Evolutionary conservation across 1,140 invertebrate genomes (phyloP).

Genomic region (Caenorhabditis brenneri): DNA sequence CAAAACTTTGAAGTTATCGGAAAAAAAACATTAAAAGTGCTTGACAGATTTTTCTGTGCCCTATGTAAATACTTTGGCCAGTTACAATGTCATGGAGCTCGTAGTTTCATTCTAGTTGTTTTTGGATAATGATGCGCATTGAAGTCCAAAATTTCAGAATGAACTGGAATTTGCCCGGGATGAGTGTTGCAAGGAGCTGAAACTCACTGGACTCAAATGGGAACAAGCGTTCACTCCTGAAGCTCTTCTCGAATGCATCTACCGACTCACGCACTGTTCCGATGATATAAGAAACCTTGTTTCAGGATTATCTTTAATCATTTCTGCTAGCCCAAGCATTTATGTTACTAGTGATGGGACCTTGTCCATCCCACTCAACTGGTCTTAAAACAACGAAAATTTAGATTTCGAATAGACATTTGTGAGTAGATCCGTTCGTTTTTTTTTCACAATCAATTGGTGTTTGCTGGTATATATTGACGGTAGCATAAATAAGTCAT

Average conservation of each 20-base stretch:
- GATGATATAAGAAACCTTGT: neutral
- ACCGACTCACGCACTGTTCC: neutral
- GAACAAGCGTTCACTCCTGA: slow-evolving; percentile 37
- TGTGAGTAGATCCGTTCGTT: neutral
- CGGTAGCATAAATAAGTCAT: slow-evolving; percentile 26
- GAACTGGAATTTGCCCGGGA: slow-evolving; percentile 45
- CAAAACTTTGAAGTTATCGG: no score
- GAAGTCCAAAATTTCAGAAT: neutral
- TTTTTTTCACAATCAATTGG: neutral
- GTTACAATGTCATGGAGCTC: no score
- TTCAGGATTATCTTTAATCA: slow-evolving; percentile 22
- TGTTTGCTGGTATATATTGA: slow-evolving; percentile 2
- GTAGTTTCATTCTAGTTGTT: no score
- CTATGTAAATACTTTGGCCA: no score
- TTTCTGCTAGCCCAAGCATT: slow-evolving; percentile 42
- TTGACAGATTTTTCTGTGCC: no score
- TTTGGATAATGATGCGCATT: no score
- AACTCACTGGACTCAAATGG: slow-evolving; percentile 34
- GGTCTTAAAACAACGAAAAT: neutral
- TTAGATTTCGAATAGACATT: neutral
- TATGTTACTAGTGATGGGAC: slow-evolving; percentile 39
- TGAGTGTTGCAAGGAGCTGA: slow-evolving; percentile 28
- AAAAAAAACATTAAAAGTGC: no score
- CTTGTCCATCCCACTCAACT: slow-evolving; percentile 33
- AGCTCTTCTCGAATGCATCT: slow-evolving; percentile 19